Percentiles rank a stretch among this genome's conserved stretches.
Evolutionary conservation across 2,113 vertebrate species (phyloP).

Genomic region (Antechinus flavipes): DNA sequence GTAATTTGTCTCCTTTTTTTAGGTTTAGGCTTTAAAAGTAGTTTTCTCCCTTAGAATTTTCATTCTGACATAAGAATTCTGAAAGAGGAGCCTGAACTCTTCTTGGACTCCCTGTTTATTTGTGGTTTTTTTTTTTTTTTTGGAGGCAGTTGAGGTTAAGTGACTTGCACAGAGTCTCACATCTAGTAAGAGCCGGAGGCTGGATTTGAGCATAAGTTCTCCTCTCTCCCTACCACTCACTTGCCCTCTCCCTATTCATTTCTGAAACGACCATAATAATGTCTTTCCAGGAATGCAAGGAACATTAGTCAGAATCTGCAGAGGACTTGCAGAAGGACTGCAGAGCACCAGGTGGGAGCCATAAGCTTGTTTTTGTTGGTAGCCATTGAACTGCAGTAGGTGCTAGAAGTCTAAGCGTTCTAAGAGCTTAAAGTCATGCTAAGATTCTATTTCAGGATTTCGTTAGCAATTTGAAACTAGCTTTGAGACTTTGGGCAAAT

Average conservation of each 20-base stretch:
- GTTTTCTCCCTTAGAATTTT: background rate
- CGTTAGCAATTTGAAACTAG: background rate
- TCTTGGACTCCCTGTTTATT: background rate
- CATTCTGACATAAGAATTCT: background rate
- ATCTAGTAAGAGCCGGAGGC: background rate
- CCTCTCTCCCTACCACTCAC: fast-evolving
- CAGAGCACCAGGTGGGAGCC: background rate
- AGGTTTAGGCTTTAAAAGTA: background rate
- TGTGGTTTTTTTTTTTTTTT: background rate
- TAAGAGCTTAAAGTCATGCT: background rate
- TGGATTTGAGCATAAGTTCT: background rate
- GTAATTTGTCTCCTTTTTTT: background rate
- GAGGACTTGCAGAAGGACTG: background rate
- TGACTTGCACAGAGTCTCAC: fast-evolving
- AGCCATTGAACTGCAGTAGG: background rate
- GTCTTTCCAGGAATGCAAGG: background rate
- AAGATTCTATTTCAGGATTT: background rate
- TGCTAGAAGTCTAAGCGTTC: background rate
- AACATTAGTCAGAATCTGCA: background rate
- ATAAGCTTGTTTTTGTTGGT: background rate
- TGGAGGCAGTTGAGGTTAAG: background rate
- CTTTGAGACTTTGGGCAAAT: background rate
- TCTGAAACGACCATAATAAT: background rate
- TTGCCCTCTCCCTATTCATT: background rate
- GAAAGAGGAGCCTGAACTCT: background rate